These are phyloP conservation scores for Onychorhynchus coronatus DNA, from an alignment of 2,113 vertebrate genomes.

Conservation along the genomic window DNA sequence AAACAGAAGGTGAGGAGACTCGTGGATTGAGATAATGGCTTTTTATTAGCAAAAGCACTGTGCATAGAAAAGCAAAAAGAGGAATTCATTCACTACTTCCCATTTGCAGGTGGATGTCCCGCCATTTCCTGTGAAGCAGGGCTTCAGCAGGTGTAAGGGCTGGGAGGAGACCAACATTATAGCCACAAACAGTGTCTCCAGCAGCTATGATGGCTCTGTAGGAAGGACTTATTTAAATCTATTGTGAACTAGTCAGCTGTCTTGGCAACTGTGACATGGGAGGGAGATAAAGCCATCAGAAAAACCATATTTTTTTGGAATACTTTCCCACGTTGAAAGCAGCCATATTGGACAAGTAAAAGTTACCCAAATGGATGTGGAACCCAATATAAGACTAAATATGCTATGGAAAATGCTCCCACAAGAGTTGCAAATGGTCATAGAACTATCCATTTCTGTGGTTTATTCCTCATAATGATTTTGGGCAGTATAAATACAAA, in stretches of 20 bases:
- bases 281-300: background rate
- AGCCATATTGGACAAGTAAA: background rate
- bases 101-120: background rate
- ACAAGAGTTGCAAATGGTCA: background rate
- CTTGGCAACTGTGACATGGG: background rate
- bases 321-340: background rate
- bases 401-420: background rate
- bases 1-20: background rate
- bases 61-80: background rate
- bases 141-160: background rate
- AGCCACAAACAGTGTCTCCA: background rate
- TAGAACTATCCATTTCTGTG: background rate
- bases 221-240: background rate
- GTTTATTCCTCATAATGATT: background rate
- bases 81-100: background rate
- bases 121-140: background rate
- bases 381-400: background rate
- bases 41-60: background rate
- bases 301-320: background rate
- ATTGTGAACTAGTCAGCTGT: background rate
- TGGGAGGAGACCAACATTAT: background rate
- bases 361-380: background rate
- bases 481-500: background rate
- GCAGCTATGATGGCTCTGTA: background rate
- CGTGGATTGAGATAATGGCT: rapidly evolving